Conservation (phyloP, 2,797 vertebrate genomes). For the Rousettus madagascariensis region DNA sequence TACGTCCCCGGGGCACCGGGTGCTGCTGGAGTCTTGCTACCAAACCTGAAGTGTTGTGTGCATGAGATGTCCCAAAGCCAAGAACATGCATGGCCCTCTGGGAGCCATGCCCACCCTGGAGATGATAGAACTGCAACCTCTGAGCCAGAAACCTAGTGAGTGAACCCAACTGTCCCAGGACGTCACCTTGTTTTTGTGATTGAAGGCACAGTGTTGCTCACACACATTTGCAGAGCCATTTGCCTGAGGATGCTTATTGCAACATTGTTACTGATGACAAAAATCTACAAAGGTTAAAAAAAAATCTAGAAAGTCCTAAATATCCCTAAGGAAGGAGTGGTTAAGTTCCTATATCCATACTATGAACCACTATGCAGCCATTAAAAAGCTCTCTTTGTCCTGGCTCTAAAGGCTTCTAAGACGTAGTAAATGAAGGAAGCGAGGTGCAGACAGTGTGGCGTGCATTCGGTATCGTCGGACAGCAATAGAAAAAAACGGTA, state of each 20-base stretch:
- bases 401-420: neutral
- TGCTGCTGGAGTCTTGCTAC: neutral
- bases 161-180: neutral
- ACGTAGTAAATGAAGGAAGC: neutral
- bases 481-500: neutral
- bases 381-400: neutral
- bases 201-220: neutral
- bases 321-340: neutral
- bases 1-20: neutral
- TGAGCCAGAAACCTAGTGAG: neutral
- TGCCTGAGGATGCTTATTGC: neutral
- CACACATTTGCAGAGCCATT: neutral
- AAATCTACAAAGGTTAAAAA: neutral
- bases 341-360: neutral
- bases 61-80: neutral
- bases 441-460: neutral
- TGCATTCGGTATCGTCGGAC: neutral
- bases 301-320: neutral
- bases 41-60: accelerated
- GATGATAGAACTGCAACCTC: neutral
- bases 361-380: neutral
- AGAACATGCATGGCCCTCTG: neutral
- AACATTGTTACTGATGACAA: neutral
- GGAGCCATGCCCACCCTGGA: neutral
- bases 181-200: neutral